Percentiles rank a stretch among this genome's conserved stretches.
phyloP scores from a whole-genome alignment of 2,888 invertebrate species.

The Sarcophaga caerulescens region DNA sequence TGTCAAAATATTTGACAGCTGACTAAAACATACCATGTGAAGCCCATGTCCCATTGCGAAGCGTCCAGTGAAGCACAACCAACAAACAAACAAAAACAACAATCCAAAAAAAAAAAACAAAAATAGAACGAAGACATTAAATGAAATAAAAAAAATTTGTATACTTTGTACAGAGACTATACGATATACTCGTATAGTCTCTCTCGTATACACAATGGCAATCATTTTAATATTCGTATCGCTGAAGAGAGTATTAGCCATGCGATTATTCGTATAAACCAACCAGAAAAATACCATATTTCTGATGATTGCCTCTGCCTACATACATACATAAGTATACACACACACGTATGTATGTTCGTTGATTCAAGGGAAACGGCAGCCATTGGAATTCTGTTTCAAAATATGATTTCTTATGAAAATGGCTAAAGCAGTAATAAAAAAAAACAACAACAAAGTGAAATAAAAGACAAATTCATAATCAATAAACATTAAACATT shows the following conservation, averaged over 20 bases:
- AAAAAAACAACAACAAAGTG: background rate
- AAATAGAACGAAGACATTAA: slow-evolving; percentile 3
- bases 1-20: slow-evolving; percentile 82
- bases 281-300: slow-evolving; percentile 15
- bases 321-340: too few species aligned
- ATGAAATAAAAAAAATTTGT: slow-evolving; percentile 16
- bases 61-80: slow-evolving; percentile 65
- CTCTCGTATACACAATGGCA: background rate
- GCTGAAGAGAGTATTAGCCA: slow-evolving; percentile 5
- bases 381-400: background rate
- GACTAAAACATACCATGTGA: slow-evolving; percentile 81
- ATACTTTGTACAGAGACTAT: too few species aligned
- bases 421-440: too few species aligned
- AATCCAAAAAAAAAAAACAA: slow-evolving; percentile 13
- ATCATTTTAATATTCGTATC: slow-evolving; percentile 4
- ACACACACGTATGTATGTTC: too few species aligned
- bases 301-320: background rate
- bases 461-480: background rate
- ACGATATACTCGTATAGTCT: background rate
- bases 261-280: slow-evolving; percentile 1
- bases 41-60: slow-evolving; percentile 71
- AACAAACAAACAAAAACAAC: slow-evolving; percentile 36
- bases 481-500: background rate
- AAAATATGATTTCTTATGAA: too few species aligned
- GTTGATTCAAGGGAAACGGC: background rate